These are phyloP conservation scores for Anguilla anguilla DNA, from an alignment of 2,797 vertebrate genomes.

Conservation along the genomic window DNA sequence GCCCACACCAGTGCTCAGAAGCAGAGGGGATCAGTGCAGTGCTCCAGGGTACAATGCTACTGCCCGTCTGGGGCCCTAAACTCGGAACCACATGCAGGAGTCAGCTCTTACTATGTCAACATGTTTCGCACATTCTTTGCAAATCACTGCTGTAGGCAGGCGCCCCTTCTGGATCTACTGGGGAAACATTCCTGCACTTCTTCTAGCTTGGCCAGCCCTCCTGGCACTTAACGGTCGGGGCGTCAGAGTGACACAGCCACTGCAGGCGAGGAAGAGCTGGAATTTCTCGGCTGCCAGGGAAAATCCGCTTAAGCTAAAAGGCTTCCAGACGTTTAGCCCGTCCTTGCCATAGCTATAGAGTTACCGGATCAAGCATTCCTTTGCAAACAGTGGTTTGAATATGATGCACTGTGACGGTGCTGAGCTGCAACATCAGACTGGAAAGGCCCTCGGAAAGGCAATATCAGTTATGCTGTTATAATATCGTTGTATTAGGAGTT, in stretches of 20 bases:
- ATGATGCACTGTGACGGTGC: not conserved
- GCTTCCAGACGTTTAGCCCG: not conserved
- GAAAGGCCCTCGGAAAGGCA: not conserved
- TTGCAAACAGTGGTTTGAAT: not conserved
- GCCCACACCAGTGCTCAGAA: not conserved
- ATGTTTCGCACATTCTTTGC: not conserved
- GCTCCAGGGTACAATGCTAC: not conserved
- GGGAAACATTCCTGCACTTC: not conserved
- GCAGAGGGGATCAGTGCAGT: not conserved
- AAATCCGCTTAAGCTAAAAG: slow-evolving; percentile 6
- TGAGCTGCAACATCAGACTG: not conserved
- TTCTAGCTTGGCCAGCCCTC: not conserved
- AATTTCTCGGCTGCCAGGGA: not conserved
- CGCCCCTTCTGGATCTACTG: not conserved
- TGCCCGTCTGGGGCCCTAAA: not conserved
- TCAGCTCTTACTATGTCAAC: not conserved
- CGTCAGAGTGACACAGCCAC: not conserved
- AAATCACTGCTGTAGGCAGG: not conserved
- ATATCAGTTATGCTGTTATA: not conserved
- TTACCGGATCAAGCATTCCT: slow-evolving; percentile 10
- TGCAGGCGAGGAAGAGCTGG: not conserved
- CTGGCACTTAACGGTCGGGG: not conserved
- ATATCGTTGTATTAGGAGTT: not conserved
- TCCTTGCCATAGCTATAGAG: slow-evolving; percentile 5
- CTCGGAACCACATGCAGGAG: not conserved